Percentiles rank a stretch among this genome's conserved stretches.
Evolutionary conservation across 2,888 invertebrate genomes (phyloP).

Genomic region (Poecilobothrus nobilitatus): DNA sequence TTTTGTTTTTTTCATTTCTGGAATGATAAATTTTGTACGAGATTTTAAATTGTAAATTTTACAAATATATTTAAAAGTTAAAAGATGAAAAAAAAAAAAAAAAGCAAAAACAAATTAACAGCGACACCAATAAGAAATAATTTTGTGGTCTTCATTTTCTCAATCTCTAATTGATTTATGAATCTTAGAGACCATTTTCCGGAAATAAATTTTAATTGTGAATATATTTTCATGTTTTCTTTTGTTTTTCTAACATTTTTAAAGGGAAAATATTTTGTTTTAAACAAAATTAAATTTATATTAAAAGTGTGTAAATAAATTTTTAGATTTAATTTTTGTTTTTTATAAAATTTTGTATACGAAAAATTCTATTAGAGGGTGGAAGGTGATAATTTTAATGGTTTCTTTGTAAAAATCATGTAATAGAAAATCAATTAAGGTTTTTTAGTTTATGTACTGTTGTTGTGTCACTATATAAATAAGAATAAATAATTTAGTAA

Average conservation of each 20-base stretch:
- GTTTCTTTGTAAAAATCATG: neutral
- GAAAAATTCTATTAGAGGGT: neutral
- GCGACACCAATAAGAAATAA: neutral
- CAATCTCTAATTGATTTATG: neutral
- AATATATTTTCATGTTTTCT: neutral
- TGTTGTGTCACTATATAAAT: neutral
- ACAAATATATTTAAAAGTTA: too few relatives aligned
- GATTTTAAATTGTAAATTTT: too few relatives aligned
- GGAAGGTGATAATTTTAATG: conserved; percentile 3
- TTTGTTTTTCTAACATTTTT: neutral
- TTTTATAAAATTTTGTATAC: too few relatives aligned
- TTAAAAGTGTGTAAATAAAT: too few relatives aligned
- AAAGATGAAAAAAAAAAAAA: too few relatives aligned
- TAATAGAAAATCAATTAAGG: conserved; percentile 3
- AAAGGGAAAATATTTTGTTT: too few relatives aligned
- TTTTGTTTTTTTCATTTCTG: too few relatives aligned
- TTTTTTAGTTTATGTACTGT: neutral
- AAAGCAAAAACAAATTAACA: too few relatives aligned
- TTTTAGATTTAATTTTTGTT: too few relatives aligned
- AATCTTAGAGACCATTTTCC: neutral
- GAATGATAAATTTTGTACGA: too few relatives aligned
- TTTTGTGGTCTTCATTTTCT: neutral
- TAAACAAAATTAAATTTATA: too few relatives aligned
- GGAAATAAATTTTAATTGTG: conserved; percentile 2
- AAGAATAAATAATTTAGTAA: too few relatives aligned